Evolutionary conservation across 2,113 vertebrate genomes (phyloP).

Genomic region (Alethe diademata): DNA sequence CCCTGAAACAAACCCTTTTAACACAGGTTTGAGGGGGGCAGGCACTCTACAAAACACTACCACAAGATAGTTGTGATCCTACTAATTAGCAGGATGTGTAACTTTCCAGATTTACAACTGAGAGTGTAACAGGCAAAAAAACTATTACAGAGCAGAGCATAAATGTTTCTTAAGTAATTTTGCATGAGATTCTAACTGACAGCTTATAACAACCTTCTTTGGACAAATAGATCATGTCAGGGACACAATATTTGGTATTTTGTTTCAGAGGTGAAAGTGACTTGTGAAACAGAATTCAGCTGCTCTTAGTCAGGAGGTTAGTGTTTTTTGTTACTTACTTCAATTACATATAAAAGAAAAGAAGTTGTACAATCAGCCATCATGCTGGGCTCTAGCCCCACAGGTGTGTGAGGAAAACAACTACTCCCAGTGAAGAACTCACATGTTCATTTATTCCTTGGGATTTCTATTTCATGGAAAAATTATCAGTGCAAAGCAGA

Average conservation of each 20-base stretch:
- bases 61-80: not conserved
- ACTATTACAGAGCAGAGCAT: not conserved
- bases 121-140: not conserved
- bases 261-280: not conserved
- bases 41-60: not conserved
- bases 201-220: not conserved
- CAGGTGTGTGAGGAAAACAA: not conserved
- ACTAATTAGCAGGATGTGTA: not conserved
- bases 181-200: not conserved
- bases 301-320: not conserved
- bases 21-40: not conserved
- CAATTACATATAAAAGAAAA: not conserved
- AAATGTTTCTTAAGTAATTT: not conserved
- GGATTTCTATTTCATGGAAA: not conserved
- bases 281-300: not conserved
- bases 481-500: not conserved
- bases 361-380: not conserved
- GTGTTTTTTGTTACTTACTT: not conserved
- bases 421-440: not conserved
- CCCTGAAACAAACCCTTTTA: not conserved
- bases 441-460: not conserved
- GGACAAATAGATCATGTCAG: fast-evolving
- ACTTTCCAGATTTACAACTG: not conserved
- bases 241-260: not conserved
- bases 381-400: not conserved